Percentiles rank a stretch among this genome's conserved stretches.
Evolutionary conservation across 2,888 invertebrate species (phyloP).

Genomic region (Ornithoptera alexandrae): DNA sequence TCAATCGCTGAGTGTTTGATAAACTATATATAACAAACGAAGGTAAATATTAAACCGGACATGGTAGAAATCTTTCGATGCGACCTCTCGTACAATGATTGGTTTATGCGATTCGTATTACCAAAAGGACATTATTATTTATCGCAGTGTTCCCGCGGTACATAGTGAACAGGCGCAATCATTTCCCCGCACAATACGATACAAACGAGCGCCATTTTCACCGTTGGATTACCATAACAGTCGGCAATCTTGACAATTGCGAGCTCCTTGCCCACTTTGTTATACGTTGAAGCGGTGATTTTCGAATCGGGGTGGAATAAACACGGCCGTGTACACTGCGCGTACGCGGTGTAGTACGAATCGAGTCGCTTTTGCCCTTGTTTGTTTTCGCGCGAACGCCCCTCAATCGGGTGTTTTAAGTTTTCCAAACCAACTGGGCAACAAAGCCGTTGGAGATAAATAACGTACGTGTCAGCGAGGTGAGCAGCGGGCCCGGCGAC

Average conservation of each 20-base stretch:
- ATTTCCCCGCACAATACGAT: constrained; percentile 40
- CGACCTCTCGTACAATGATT: background rate
- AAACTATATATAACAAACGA: too few relatives aligned
- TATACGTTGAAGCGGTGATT: constrained; percentile 57
- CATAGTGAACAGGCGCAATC: constrained; percentile 11
- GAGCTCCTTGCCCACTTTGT: constrained; percentile 45
- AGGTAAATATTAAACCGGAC: too few relatives aligned
- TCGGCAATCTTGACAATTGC: constrained; percentile 45
- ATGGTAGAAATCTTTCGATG: too few relatives aligned
- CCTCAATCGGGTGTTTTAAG: constrained; percentile 25
- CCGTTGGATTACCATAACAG: constrained; percentile 54
- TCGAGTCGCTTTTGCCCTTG: constrained; percentile 28
- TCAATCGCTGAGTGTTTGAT: too few relatives aligned
- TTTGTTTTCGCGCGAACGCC: constrained; percentile 37
- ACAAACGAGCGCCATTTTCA: constrained; percentile 47
- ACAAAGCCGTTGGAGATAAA: constrained; percentile 44
- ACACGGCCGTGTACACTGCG: background rate
- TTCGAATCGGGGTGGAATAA: constrained; percentile 36
- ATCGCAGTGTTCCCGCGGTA: background rate
- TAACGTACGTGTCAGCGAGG: constrained; percentile 41
- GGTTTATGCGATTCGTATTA: background rate
- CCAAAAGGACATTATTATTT: background rate
- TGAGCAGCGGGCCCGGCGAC: constrained; percentile 39
- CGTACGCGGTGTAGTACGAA: constrained; percentile 26
- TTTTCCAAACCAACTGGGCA: constrained; percentile 34